Base-by-base conservation (phyloP, 2,888 invertebrate species). In the Teleogryllus oceanicus region DNA sequence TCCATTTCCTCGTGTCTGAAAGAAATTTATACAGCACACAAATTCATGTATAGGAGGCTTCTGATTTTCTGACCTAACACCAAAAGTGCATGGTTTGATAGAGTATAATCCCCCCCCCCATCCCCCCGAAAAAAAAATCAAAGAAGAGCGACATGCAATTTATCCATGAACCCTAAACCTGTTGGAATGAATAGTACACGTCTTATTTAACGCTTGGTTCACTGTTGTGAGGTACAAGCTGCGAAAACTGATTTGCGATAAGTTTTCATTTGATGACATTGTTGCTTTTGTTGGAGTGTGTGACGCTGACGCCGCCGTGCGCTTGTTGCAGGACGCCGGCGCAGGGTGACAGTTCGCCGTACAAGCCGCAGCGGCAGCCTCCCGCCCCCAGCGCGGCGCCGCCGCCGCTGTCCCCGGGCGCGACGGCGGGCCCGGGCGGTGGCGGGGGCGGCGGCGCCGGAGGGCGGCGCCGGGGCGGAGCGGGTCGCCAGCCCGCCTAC, bases 311-410 rank as follows among this genome's bases (percentile, higher is more conserved):
- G 24, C 0, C 8, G 37, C 1, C 8, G 37, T 37, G 37, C 8
- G 8, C n/a, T 74, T 51, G n/a, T 76, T 80, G 49, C 80, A 80
- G 80, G 75, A 75, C 80, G 75, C 74, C 80, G n/a, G 76, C 78
- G 75, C 80, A 75, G 49, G 80, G 77, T 24, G 80, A 77, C 62
- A 74, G 77, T 76, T 79, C 79, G 21, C 81, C 82, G 18, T 82
- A 83, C 82, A 83, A 81, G 79, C 82, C 81, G 74, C 81, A 80
- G 80, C 81, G 79, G 75, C 80, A 51, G 75, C 78, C 24, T 79
- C 80, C 81, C 50, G 80, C 80, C 62, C 79, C 79, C 79, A 79
- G 78, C 77, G 82, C 78, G 79, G 82, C 78, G 80, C 83, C 79
- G 82, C 83, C 82, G 78, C 78, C 50, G 78, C 75, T 75, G 79